Evolutionary conservation across 2,888 invertebrate genomes (phyloP), one percentile per base, ranked within the genome.

Genomic region (Prenolepis imparis): DNA sequence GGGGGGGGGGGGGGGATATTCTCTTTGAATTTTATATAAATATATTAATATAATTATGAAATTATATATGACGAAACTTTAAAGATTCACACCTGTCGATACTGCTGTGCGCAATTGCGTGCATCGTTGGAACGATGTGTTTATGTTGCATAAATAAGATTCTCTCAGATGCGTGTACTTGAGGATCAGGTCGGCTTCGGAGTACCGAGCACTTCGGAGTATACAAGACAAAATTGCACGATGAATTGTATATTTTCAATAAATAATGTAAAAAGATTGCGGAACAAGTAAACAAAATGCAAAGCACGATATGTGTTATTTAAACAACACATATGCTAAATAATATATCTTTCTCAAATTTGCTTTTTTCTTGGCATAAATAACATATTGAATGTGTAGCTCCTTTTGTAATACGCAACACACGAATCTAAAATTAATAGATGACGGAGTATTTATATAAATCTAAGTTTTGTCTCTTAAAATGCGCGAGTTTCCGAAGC

Each of bases 81-180:
- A 61, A 61, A 28, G 5, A 32, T 18, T 32, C n/a, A 24, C 12
- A 44, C 32, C 44, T 74, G 44, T 48, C 73, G 21, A 61, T 32
- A 41, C 28, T 41, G 41, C 12, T 24, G 18, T 64, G 12, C 52
- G 36, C 32, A 52, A 36, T 44, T 9, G 21, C 41, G 11, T 21
- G 12, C 59, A 6, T 36, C 18, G 52, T 52, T 64, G 39, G 52
- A 24, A 36, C 24, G 39, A 64, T 52, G 36, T 12, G 39, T 64
- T 28, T 24, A 64, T 21, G 18, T 64, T 64, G 8, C 18, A 36
- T 64, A 64, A 66, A 75, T 75, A 75, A 75, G 41, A 64, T 64
- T 52, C 15, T 64, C 36, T 21, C 36, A 52, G 48, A 75, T 36
- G n/a, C 41, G 41, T n/a, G 18, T 64, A 64, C 9, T 55, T 24